Conservation (phyloP, 2,888 invertebrate species). For the Drosophila infuscata region DNA sequence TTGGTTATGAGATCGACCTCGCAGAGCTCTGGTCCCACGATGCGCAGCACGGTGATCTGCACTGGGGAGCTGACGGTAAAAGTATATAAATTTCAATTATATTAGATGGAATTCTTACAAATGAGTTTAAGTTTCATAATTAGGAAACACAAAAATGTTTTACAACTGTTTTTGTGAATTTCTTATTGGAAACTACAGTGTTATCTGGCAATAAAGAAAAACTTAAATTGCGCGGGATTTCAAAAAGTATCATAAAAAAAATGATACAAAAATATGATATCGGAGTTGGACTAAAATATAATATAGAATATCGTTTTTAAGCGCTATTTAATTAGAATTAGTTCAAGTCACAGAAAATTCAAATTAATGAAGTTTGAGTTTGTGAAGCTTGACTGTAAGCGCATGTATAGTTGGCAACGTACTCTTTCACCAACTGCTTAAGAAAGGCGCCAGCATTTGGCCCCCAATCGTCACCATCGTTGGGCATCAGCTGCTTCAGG, state of each 20-base stretch:
- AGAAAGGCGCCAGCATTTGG: constrained; percentile 86
- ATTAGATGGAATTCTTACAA: background rate
- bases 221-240: background rate
- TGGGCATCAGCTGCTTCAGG: constrained; percentile 87
- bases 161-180: too few species aligned
- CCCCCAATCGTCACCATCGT: constrained; percentile 87
- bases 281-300: background rate
- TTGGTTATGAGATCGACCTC: constrained; percentile 85
- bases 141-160: too few species aligned
- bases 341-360: background rate
- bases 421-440: constrained; percentile 88
- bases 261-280: background rate
- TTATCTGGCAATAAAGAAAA: too few species aligned
- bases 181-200: too few species aligned
- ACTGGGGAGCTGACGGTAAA: constrained; percentile 61
- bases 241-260: background rate
- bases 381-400: background rate
- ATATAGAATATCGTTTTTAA: background rate
- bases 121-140: too few species aligned
- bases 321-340: background rate
- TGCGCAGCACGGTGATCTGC: constrained; percentile 55
- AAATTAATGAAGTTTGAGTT: background rate
- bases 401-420: constrained; percentile 61
- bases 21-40: constrained; percentile 31
- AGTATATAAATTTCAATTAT: background rate